Evolutionary conservation across 1,140 invertebrate species (phyloP).

Genomic region (Brevipalpus yothersi): DNA sequence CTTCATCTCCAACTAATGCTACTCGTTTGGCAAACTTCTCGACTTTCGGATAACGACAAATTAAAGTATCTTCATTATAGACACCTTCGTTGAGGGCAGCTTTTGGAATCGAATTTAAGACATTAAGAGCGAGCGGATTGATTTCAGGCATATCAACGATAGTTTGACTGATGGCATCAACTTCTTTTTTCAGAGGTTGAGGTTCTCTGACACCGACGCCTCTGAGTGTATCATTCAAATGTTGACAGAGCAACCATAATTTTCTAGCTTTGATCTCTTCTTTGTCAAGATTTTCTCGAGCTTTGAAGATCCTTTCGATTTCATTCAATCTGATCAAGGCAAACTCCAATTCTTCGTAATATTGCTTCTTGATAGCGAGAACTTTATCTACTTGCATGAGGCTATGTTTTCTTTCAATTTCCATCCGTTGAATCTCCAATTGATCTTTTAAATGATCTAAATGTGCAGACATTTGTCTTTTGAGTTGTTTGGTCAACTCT

Average conservation of each 20-base stretch:
- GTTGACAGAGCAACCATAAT: conserved; percentile 73
- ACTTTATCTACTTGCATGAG: conserved; percentile 36
- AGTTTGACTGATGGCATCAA: conserved; percentile 1
- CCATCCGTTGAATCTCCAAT: conserved; percentile 38
- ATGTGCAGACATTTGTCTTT: conserved; percentile 52
- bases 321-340: conserved; percentile 57
- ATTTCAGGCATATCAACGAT: neutral
- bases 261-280: conserved; percentile 52
- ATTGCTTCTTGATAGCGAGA: conserved; percentile 33
- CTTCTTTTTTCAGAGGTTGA: neutral
- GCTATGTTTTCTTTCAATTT: conserved; percentile 35
- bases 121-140: neutral
- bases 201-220: neutral
- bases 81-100: conserved; percentile 51
- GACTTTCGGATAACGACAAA: conserved; percentile 57
- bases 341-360: conserved; percentile 48
- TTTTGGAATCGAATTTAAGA: conserved; percentile 41
- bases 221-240: conserved; percentile 11
- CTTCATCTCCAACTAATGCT: conserved; percentile 53
- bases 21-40: conserved; percentile 30
- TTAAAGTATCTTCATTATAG: conserved; percentile 53
- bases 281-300: conserved; percentile 47
- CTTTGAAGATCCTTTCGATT: conserved; percentile 60
- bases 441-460: conserved; percentile 45
- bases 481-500: conserved; percentile 46